A percentile compares a stretch with the other conserved stretches of the same genome.
Evolutionary conservation across 2,113 vertebrate genomes (phyloP).

Genomic region (Hucho hucho): DNA sequence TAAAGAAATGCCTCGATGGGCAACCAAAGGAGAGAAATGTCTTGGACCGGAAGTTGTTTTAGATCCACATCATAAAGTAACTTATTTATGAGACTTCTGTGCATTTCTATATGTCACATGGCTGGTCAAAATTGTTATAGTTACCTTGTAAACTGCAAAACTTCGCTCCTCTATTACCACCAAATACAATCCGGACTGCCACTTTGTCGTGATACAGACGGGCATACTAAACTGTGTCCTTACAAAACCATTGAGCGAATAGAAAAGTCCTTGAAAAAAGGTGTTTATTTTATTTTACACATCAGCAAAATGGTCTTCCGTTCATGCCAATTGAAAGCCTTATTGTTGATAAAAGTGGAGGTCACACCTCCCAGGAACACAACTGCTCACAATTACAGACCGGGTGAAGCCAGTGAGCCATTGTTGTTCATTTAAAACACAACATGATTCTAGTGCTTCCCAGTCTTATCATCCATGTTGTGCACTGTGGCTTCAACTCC

Average conservation of each 20-base stretch:
- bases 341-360: conserved; percentile 11
- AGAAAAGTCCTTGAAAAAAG: not conserved
- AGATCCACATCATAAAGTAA: conserved; percentile 6
- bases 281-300: not conserved
- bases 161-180: not conserved
- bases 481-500: conserved; percentile 6
- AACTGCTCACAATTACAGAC: conserved; percentile 3
- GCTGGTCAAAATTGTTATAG: not conserved
- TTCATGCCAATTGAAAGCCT: conserved; percentile 36
- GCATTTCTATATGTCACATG: not conserved
- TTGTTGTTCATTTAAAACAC: not conserved
- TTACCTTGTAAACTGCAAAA: not conserved
- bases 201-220: not conserved
- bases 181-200: not conserved
- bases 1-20: not conserved
- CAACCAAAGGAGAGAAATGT: conserved; percentile 2
- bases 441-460: not conserved
- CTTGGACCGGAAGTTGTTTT: not conserved
- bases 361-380: conserved; percentile 15
- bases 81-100: not conserved
- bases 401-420: too few relatives aligned
- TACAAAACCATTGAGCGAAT: not conserved
- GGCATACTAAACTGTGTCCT: not conserved
- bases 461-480: not conserved
- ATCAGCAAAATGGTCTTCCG: conserved; percentile 35